Evolutionary conservation across 2,888 invertebrate species (phyloP), one percentile per base, ranked within the genome.

Genomic region (Amblyteles armatorius): DNA sequence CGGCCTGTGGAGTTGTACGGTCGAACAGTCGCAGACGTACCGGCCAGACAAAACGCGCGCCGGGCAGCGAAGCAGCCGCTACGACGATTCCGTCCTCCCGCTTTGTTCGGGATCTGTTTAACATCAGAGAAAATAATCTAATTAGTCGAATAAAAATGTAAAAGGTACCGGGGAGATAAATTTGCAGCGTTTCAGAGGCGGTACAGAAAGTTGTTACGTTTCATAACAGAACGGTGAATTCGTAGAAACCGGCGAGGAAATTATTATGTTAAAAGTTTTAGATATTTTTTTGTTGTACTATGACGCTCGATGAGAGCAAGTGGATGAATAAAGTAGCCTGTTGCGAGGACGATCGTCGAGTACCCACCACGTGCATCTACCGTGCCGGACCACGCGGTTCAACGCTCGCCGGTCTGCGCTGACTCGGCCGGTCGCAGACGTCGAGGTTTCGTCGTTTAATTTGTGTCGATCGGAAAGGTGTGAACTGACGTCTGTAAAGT

Each of bases 1-100:
- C 89, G 90, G 90, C 91, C 91, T 88, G 90, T 88, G 87, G 91
- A 90, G 90, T 89, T 89, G 90, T 87, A 90, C 91, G 91, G 88
- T 86, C 85, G 80, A 84, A 81, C 87, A 83, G 82, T 81, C 87
- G 85, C 85, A 86, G 84, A 84, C 88, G 84, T 82, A 87, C 85
- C 77, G 87, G 84, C 81, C 84, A 81, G 84, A 78, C 52, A 48
- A 57, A 68, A 57, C 36, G 19, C 67, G 55, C 68, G 55, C 55
- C 36, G 36, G 26, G 36, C 22, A 63, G 16, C 63, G 13, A n/a
- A 57, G 4, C 60, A 11, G 44, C 29, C 63, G 44, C n/a, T 50
- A 11, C 63, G 13, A 65, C 19, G 13, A 67, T 5, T 19, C 11
- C 50, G 50, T 36, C 50, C 65, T 40, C 44, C 44, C 57, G 29